Evolutionary conservation across 2,888 invertebrate genomes (phyloP).

Genomic region (Lasius platythorax): DNA sequence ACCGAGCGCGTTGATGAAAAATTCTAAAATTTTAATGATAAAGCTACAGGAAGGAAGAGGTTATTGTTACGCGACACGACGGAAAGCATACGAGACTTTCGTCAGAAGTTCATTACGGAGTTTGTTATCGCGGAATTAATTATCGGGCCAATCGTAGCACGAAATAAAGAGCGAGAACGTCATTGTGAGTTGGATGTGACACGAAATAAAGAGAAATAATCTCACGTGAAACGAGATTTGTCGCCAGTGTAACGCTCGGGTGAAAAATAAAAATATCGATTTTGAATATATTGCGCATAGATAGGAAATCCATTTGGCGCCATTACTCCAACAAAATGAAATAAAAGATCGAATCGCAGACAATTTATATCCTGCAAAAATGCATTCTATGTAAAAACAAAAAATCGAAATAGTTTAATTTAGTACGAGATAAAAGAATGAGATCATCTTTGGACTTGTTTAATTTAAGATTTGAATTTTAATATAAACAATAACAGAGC

Average conservation of each 20-base stretch:
- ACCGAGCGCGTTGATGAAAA: slow-evolving; percentile 40
- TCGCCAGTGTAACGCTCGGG: not conserved
- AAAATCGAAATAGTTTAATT: not conserved
- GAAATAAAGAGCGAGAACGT: not conserved
- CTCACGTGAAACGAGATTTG: slow-evolving; percentile 26
- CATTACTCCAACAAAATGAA: not conserved
- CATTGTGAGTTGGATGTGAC: not conserved
- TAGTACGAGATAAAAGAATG: not conserved
- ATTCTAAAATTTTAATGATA: slow-evolving; percentile 30
- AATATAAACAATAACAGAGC: not conserved
- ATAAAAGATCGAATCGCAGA: slow-evolving; percentile 40
- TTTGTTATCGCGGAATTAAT: slow-evolving; percentile 36
- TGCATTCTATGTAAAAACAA: not conserved
- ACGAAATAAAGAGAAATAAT: slow-evolving; percentile 8
- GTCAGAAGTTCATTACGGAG: not conserved
- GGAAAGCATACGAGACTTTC: not conserved
- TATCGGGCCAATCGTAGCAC: not conserved
- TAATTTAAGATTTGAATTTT: slow-evolving; percentile 7
- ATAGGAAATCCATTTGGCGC: not conserved
- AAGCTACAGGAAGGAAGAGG: not conserved
- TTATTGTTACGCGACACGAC: not conserved
- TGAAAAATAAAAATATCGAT: slow-evolving; percentile 27
- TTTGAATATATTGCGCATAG: not conserved
- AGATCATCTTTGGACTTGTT: not conserved
- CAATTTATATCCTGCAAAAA: slow-evolving; percentile 17